phyloP scores from a whole-genome alignment of 2,888 invertebrate genomes.

The Lymantria dispar region DNA sequence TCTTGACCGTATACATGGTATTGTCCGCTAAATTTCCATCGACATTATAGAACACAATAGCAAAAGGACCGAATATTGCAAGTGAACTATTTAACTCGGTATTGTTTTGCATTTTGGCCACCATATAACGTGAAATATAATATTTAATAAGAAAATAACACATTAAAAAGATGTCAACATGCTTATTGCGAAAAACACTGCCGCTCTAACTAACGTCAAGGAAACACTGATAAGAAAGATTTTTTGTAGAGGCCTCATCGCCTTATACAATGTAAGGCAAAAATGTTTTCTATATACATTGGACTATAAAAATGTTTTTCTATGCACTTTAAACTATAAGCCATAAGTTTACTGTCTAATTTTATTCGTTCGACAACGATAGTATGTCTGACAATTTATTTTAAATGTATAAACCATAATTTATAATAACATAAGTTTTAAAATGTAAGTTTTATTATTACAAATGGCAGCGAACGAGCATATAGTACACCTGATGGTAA shows the following conservation, averaged over 20 bases:
- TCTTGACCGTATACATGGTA: slow-evolving; percentile 78
- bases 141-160: no score
- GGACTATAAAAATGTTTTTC: no score
- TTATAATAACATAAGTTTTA: no score
- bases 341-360: no score
- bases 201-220: slow-evolving; percentile 35
- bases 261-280: slow-evolving; percentile 40
- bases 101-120: slow-evolving; percentile 21
- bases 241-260: slow-evolving; percentile 32
- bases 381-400: no score
- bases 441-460: no score
- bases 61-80: slow-evolving; percentile 59
- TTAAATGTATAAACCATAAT: no score
- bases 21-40: slow-evolving; percentile 67
- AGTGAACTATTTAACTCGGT: slow-evolving; percentile 54
- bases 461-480: no score
- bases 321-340: no score
- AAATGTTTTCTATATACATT: background rate
- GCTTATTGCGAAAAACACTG: slow-evolving; percentile 19
- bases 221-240: slow-evolving; percentile 41
- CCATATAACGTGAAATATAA: background rate
- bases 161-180: background rate
- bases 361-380: no score
- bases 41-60: slow-evolving; percentile 45
- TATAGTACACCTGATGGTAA: no score